Evolutionary conservation across 2,797 vertebrate genomes (phyloP).

Genomic region (Pantherophis alleghaniensis): DNA sequence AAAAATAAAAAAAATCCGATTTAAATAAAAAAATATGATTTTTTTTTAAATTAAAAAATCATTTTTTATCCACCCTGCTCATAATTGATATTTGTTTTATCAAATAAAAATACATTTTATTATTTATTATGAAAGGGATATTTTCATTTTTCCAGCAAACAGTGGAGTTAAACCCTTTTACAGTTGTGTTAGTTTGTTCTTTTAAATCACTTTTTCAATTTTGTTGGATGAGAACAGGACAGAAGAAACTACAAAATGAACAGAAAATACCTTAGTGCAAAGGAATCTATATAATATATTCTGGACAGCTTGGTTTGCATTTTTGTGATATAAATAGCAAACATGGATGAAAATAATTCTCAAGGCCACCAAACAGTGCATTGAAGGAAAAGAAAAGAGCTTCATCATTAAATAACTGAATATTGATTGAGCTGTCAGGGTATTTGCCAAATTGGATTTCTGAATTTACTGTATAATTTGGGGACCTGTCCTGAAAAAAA

Average conservation of each 20-base stretch:
- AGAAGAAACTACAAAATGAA: constrained; percentile 2
- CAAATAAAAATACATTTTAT: neutral
- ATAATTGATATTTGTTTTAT: neutral
- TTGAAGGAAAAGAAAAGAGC: neutral
- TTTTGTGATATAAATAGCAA: constrained; percentile 22
- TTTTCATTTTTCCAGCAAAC: neutral
- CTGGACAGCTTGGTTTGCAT: constrained; percentile 18
- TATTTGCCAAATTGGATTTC: neutral
- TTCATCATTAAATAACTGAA: constrained; percentile 20
- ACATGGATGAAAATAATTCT: constrained; percentile 13
- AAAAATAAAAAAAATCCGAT: no score
- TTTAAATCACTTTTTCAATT: neutral
- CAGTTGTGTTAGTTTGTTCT: neutral
- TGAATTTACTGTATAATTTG: constrained; percentile 11
- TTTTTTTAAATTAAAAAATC: no score
- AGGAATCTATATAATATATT: neutral
- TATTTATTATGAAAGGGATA: neutral
- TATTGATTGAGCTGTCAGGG: constrained; percentile 26
- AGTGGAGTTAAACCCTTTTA: neutral
- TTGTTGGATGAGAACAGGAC: neutral
- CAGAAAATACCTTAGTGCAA: neutral
- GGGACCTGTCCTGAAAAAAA: neutral
- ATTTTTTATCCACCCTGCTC: no score
- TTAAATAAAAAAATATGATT: no score
- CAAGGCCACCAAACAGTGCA: constrained; percentile 16